Evolutionary conservation across 2,888 invertebrate species (phyloP), one percentile per base, ranked within the genome.

Genomic region (Geotrupes spiniger): DNA sequence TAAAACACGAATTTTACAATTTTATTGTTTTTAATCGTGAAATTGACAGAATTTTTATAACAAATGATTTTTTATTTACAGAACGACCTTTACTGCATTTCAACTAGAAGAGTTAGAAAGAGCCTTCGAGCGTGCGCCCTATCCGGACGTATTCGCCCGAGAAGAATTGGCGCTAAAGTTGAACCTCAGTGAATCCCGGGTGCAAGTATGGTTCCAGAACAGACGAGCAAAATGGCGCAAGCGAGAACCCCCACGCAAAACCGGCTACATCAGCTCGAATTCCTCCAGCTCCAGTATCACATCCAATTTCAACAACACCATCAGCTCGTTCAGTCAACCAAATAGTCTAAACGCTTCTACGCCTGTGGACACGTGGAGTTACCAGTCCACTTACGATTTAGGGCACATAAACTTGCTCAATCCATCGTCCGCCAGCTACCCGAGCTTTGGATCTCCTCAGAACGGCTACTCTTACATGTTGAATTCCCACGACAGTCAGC

Each of bases 1-100:
- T n/a, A n/a, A n/a, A n/a, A n/a, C n/a, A n/a, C n/a, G n/a, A n/a
- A n/a, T n/a, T n/a, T n/a, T n/a, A n/a, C n/a, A n/a, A n/a, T n/a
- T n/a, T n/a, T n/a, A n/a, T n/a, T n/a, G n/a, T n/a, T n/a, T n/a
- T n/a, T n/a, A n/a, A n/a, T n/a, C n/a, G n/a, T n/a, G n/a, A n/a
- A n/a, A n/a, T n/a, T n/a, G n/a, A n/a, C n/a, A n/a, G n/a, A n/a
- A n/a, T n/a, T n/a, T n/a, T n/a, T n/a, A n/a, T n/a, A n/a, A n/a
- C n/a, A n/a, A 3, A 4, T 21, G 4, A 21, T 21, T 21, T 21
- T 21, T 21, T 21, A 6, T 21, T 6, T 4, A 21, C 78, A 95
- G 96, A 73, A 96, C 96, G 1, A 96, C 96, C 4, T 96, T 96
- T 67, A 95, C 95, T 3, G 92, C 94, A 0, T 94, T 91, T 68